A percentile compares a stretch with the other conserved stretches of the same genome.
These are phyloP conservation scores for Eulemur coronatus DNA, from an alignment of 2,797 vertebrate genomes.

Conservation along the genomic window DNA sequence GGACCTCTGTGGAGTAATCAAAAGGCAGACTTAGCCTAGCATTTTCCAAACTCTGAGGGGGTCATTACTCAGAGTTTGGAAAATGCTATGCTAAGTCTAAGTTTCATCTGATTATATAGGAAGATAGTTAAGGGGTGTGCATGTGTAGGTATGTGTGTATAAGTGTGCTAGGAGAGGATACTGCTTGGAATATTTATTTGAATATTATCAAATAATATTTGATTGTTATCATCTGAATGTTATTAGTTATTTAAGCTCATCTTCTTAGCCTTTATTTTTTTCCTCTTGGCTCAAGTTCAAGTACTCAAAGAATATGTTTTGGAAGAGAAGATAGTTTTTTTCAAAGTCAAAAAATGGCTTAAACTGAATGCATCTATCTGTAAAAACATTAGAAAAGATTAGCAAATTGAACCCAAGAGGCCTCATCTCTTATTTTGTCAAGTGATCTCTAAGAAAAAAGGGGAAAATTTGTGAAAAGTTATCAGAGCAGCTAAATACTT, in stretches of 20 bases:
- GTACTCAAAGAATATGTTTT: constrained; percentile 40
- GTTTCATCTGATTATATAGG: not conserved
- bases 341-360: constrained; percentile 54
- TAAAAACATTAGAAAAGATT: constrained; percentile 47
- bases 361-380: constrained; percentile 46
- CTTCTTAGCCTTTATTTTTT: not conserved
- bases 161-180: not conserved
- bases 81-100: not conserved
- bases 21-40: not conserved
- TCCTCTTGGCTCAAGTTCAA: constrained; percentile 1
- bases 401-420: constrained; percentile 44
- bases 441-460: constrained; percentile 7
- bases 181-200: constrained; percentile 27
- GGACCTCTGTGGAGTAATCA: not conserved
- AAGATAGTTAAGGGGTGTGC: not conserved
- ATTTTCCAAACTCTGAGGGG: constrained; percentile 9
- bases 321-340: constrained; percentile 61
- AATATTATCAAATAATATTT: constrained; percentile 42
- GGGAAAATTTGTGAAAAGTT: not conserved
- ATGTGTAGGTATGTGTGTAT: not conserved
- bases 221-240: constrained; percentile 42
- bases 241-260: constrained; percentile 31
- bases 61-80: not conserved
- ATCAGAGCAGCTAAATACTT: constrained; percentile 20
- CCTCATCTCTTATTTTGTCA: constrained; percentile 17